Base-by-base conservation (phyloP, 2,113 vertebrate species). In the Colossoma macropomum region DNA sequence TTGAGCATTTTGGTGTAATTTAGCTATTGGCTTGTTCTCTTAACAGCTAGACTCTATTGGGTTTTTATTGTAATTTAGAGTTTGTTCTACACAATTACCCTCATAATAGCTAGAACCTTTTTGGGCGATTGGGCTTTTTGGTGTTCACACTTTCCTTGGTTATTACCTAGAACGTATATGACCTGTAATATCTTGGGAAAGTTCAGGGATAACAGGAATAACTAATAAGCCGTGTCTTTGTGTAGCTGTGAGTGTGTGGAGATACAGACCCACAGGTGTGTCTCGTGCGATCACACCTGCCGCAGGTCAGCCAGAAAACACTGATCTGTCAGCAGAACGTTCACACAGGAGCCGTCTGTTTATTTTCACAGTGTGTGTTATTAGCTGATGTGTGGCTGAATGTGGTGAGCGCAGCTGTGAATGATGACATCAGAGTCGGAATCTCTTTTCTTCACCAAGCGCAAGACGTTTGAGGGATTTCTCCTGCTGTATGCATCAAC, bases 321-420 rank as follows among this genome's bases (percentile, higher is more conserved):
- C 21, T 9, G 21, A 60, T 60, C 56, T 0, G 10, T 62, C 59
- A 62, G 59, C 59, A 27, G 59, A 8, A 56, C 54, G 21, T 56
- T 56, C 1, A 17, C 50, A 23, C 59, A 62, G 59, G 52, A 73
- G 12, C n/a, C 25, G n/a, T 28, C 17, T 73, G 82, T 54, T 68
- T 60, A 81, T 78, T 68, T 78, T 82, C 77, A 80, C 86, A 78
- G 50, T 0, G 65, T 17, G 48, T 71, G 30, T 41, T 68, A 59
- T 56, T 52, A 71, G 60, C 17, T 69, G 70, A 27, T 52, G 54
- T 38, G 56, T 41, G 23, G 30, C 30, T 41, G 54, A 76, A 69
- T 13, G 25, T 4, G 12, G 25, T 4, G 54, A 77, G 75, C 9
- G 11, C 59, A 62, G 59, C 59, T 62, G 59, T 62, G 59, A 62